Evolutionary conservation across 2,888 invertebrate species (phyloP), one percentile per base, ranked within the genome.

Genomic region (Hedychridium roseum): DNA sequence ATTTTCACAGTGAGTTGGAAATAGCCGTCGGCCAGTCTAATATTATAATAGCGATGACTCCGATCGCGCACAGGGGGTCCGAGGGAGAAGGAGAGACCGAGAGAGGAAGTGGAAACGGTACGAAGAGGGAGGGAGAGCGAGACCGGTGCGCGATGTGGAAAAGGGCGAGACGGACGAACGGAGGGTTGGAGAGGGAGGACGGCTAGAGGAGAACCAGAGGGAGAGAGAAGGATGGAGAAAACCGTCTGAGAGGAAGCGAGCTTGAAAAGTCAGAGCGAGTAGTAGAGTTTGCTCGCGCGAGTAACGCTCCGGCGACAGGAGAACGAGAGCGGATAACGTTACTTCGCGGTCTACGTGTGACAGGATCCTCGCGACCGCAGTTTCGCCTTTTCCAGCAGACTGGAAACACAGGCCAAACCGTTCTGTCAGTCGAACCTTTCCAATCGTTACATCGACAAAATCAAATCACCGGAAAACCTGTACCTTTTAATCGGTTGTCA

Each of bases 1-100:
- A 76, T 76, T 76, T 76, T 74, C 73, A 74, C 72, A 67, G 70
- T 63, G 66, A 64, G 73, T 70, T 70, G 68, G 69, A 76, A 76
- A 76, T 76, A 76, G 75, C 71, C 66, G 64, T 51, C 64, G 65
- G 59, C 57, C 66, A 67, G 67, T 74, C 76, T 68, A 71, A 75
- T 74, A 76, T 73, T 71, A 70, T 70, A 72, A 71, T 70, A 70
- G 68, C 70, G 70, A 70, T 70, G 70, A 70, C 68, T 70, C 58
- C 50, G 42, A 42, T 42, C 34, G 11, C 46, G 45, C 44, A 51
- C 28, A 50, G 52, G 38, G 35, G 45, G 14, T 20, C 6, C 17
- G 21, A 6, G 14, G 5, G 21, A 3, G 5, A n/a, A 20, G 14
- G 18, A 36, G 21, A 9, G 36, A 6, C 21, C 14, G 2, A 2